phyloP scores from a whole-genome alignment of 2,797 vertebrate genomes.

The Premnoplex brunnescens region DNA sequence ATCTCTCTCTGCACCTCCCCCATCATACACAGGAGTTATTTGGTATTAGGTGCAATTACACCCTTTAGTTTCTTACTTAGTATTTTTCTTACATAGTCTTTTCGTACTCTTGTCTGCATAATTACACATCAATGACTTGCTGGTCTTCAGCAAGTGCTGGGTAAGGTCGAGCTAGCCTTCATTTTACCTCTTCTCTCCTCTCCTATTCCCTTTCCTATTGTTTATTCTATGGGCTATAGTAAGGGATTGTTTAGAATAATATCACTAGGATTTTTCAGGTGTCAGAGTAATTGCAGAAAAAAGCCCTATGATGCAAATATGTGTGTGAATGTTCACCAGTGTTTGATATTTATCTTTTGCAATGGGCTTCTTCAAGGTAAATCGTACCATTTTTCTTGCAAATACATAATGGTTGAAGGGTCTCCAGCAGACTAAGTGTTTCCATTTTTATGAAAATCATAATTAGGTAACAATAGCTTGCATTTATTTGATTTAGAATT shows the following conservation, averaged over 20 bases:
- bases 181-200: background rate
- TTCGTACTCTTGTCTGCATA: background rate
- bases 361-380: background rate
- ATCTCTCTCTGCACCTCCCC: background rate
- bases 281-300: background rate
- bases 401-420: background rate
- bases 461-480: background rate
- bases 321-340: background rate
- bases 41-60: background rate
- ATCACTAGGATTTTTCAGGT: background rate
- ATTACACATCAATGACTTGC: background rate
- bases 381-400: background rate
- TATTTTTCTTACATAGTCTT: background rate
- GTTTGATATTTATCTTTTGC: background rate
- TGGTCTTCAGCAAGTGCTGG: background rate
- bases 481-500: background rate
- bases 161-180: background rate
- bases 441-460: background rate
- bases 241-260: background rate
- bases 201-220: background rate
- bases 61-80: background rate
- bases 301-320: accelerated
- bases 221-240: background rate
- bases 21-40: background rate
- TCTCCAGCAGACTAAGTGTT: background rate